Evolutionary conservation across 2,888 invertebrate species (phyloP), one percentile per base, ranked within the genome.

Genomic region (Oscheius sp.): DNA sequence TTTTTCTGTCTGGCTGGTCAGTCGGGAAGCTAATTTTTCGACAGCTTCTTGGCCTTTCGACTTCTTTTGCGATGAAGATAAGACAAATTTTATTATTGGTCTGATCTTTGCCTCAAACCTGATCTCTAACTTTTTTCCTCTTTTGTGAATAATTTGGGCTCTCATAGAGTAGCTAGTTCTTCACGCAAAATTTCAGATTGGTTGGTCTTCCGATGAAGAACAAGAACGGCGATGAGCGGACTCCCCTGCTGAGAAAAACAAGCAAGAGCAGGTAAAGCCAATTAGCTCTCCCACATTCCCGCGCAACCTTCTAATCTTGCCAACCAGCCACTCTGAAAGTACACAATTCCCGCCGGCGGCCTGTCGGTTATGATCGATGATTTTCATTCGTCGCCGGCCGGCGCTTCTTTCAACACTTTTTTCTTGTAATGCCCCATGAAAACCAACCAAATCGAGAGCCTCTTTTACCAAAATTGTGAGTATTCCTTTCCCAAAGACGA

Each of bases 141-240:
- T n/a, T n/a, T n/a, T n/a, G n/a, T n/a, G n/a, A n/a, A n/a, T n/a
- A n/a, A n/a, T n/a, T n/a, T n/a, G n/a, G n/a, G n/a, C n/a, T n/a
- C n/a, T n/a, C n/a, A n/a, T n/a, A n/a, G n/a, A n/a, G n/a, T n/a
- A n/a, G n/a, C n/a, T n/a, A n/a, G n/a, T n/a, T n/a, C n/a, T n/a
- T n/a, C n/a, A n/a, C n/a, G n/a, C n/a, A n/a, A n/a, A n/a, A n/a
- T n/a, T n/a, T n/a, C n/a, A n/a, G n/a, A n/a, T n/a, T n/a, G n/a
- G n/a, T n/a, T n/a, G n/a, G n/a, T n/a, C n/a, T n/a, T n/a, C n/a
- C n/a, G n/a, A 57, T 57, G 57, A 8, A 34, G 23, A 17, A 57
- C 3, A 57, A 57, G 20, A 25, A 57, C 15, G 25, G 57, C 37
- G 57, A 57, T n/a, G 57, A 57, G 57, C 34, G 23, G 39, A 57